Conservation (phyloP, 2,888 invertebrate species). For the Terebella lapidaria region DNA sequence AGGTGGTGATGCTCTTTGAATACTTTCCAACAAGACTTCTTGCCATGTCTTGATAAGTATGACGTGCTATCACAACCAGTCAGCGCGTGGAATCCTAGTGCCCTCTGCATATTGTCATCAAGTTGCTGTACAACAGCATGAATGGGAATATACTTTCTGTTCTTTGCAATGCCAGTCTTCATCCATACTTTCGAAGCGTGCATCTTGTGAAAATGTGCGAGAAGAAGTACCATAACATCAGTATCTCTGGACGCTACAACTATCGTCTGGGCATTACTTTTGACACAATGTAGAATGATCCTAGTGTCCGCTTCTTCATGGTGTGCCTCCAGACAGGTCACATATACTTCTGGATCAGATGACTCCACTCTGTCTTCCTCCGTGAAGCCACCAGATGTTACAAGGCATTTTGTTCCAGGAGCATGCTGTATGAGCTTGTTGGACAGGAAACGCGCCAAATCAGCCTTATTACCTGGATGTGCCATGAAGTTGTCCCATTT, state of each 20-base stretch:
- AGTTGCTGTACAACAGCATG: not conserved
- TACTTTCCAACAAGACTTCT: not conserved
- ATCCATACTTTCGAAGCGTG: not conserved
- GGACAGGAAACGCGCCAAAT: not conserved
- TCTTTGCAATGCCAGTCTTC: not conserved
- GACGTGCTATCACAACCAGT: slow-evolving; percentile 4
- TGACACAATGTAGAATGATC: not conserved
- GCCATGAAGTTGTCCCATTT: not conserved
- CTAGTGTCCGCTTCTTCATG: not conserved
- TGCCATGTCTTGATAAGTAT: not conserved
- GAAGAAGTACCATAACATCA: not conserved
- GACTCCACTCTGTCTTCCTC: not conserved
- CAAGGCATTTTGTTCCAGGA: not conserved
- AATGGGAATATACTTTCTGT: not conserved
- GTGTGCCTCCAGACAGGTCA: not conserved
- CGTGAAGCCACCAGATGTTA: not conserved
- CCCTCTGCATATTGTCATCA: not conserved
- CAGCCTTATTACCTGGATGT: not conserved
- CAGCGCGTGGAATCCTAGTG: slow-evolving; percentile 2
- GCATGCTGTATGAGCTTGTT: not conserved
- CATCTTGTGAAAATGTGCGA: slow-evolving; percentile 1
- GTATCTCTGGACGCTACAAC: slow-evolving; percentile 1
- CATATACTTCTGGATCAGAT: not conserved
- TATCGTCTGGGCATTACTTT: not conserved
- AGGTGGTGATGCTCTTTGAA: not conserved